Percentiles rank a stretch among this genome's conserved stretches.
Conservation (phyloP, 2,888 invertebrate genomes). For the Dynastes maya region DNA sequence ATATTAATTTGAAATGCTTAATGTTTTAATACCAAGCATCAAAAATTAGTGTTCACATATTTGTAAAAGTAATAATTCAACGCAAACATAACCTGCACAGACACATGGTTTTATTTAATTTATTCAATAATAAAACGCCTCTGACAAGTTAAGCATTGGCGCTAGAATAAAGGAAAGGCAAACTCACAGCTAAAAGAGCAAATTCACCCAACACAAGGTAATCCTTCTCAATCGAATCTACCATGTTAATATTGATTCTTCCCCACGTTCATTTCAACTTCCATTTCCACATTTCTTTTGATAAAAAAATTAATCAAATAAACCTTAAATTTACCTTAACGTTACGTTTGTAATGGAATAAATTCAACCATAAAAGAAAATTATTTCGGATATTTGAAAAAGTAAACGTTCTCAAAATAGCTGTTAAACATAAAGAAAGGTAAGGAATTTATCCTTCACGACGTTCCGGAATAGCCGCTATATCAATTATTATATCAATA, state of each 20-base stretch:
- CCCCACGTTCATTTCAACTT: not conserved
- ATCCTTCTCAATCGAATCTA: slow-evolving; percentile 9
- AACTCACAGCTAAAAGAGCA: not conserved
- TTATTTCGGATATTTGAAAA: too few species aligned
- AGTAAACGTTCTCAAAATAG: too few species aligned
- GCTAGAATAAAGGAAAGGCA: not conserved
- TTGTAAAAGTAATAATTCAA: too few species aligned
- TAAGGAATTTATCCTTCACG: too few species aligned
- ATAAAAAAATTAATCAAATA: slow-evolving; percentile 3
- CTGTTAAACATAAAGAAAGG: too few species aligned
- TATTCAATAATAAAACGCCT: not conserved
- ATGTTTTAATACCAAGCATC: too few species aligned
- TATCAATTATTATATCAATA: too few species aligned
- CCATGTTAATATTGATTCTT: slow-evolving; percentile 13
- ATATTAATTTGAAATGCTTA: too few species aligned
- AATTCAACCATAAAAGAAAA: not conserved
- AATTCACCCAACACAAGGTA: not conserved
- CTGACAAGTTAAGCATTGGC: not conserved
- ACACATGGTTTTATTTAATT: too few species aligned
- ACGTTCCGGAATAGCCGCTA: too few species aligned
- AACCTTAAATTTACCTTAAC: not conserved
- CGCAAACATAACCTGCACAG: too few species aligned
- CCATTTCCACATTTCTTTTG: not conserved
- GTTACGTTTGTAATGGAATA: not conserved
- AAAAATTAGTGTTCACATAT: too few species aligned